Base-by-base conservation (phyloP, 2,113 vertebrate species). In the Procavia capensis region DNA sequence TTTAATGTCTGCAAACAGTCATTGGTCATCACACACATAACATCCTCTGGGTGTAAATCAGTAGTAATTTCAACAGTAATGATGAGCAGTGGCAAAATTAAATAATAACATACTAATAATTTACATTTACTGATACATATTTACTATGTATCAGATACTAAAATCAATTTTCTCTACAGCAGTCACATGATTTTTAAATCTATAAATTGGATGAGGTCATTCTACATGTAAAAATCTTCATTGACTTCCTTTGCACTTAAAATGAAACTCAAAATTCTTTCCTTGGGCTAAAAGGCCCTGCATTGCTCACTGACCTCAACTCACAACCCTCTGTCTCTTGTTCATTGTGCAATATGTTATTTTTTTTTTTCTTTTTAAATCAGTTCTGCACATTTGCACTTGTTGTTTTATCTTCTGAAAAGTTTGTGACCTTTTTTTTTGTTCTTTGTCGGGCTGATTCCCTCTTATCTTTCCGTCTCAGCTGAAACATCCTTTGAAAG, bases 1-100 rank as follows among this genome's bases (percentile, higher is more conserved):
- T 86, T 91, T 72, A 86, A 94, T 66, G 61, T 96, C 36, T 61
- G 24, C 43, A 91, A 83, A 81, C 66, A 50, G 6, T 78, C 50
- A 29, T 34, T 72, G 59, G 6, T 78, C 50, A 29, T 34, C 54
- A 57, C 17, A 16, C 10, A 43, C 17, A 81, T 22, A 34, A 41
- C 4, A 86, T 74, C 29, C 19, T 61, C 22, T 87, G 78, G 19
- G 17, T 39, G 0, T 59, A 57, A 39, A 89, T 6, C 31, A 59
- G 50, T 31, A 81, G 64, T 39, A 91, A 72, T 81, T 66, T 54
- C 59, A 89, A 66, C 9, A 95, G 43, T 74, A 76, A 70, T 61
- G 20, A 87, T 39, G 9, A 75, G n/a, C 7, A 50, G 9, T 74
- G 19, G n/a, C 43, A 59, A 78, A 72, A 59, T 82, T 82, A 90